These are phyloP conservation scores for Brachionus asplanchnoidis DNA, from an alignment of 1,140 invertebrate genomes.

Conservation along the genomic window DNA sequence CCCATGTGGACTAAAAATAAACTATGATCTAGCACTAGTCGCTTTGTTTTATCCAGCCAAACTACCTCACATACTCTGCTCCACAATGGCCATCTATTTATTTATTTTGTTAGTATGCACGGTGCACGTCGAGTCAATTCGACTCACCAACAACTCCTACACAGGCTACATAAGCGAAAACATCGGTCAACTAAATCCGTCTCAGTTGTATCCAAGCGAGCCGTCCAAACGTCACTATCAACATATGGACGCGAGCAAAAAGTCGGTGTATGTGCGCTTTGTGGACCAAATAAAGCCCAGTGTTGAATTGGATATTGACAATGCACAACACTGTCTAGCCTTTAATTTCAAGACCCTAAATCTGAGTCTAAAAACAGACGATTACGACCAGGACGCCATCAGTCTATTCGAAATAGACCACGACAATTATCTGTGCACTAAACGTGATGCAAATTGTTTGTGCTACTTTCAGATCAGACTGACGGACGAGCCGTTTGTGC, in stretches of 20 bases:
- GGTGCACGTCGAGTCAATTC: neutral
- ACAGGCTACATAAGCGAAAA: conserved; percentile 37
- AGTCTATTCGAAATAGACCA: conserved; percentile 25
- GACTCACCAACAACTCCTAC: neutral
- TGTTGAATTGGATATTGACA: neutral
- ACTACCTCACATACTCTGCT: neutral
- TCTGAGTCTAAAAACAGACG: neutral
- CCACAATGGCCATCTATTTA: neutral
- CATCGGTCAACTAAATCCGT: neutral
- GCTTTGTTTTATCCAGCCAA: neutral
- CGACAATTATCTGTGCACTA: neutral
- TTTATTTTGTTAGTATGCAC: neutral
- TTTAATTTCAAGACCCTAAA: neutral
- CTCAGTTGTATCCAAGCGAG: neutral
- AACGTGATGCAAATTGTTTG: neutral
- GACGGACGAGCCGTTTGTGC: neutral
- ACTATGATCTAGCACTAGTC: conserved; percentile 5
- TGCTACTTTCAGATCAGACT: conserved; percentile 13
- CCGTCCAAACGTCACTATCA: neutral
- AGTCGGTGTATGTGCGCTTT: conserved; percentile 28
- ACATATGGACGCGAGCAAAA: neutral
- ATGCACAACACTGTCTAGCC: neutral
- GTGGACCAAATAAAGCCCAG: neutral
- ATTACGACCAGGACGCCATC: neutral
- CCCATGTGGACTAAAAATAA: neutral